These are phyloP conservation scores for Riparia riparia DNA, from an alignment of 2,113 vertebrate species.

Conservation along the genomic window DNA sequence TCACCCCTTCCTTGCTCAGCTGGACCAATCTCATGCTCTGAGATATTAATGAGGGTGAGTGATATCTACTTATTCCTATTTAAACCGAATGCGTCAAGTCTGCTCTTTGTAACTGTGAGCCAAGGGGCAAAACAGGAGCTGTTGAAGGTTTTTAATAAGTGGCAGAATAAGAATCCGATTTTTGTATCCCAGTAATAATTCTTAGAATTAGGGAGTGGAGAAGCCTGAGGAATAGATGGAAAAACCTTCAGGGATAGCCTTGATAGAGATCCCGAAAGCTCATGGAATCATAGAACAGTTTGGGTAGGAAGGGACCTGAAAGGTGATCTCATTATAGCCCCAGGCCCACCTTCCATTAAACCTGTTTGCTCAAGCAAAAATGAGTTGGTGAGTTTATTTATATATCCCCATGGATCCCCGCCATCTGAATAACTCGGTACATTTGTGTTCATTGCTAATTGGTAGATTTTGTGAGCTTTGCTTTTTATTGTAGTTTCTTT, in stretches of 20 bases:
- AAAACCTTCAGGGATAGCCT: neutral
- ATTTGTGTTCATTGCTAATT: neutral
- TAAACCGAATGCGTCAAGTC: rapidly evolving
- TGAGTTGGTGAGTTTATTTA: neutral
- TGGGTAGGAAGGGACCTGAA: neutral
- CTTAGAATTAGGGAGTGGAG: too few relatives aligned
- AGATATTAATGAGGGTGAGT: neutral
- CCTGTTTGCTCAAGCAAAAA: neutral
- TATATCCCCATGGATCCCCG: neutral
- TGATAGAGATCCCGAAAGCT: neutral
- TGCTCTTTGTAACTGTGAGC: neutral
- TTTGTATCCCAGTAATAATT: neutral
- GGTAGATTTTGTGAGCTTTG: neutral
- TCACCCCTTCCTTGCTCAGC: neutral
- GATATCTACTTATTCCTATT: neutral
- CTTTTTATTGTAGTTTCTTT: neutral
- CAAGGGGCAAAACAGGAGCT: neutral
- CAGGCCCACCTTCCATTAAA: neutral
- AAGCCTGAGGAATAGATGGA: neutral
- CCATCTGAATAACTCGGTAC: neutral
- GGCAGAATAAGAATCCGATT: neutral
- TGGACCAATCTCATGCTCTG: neutral
- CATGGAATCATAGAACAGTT: neutral
- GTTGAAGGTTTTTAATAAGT: neutral
- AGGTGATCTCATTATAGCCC: neutral